Evolutionary conservation across 2,888 invertebrate species (phyloP).

Genomic region (Amorpha juglandis): DNA sequence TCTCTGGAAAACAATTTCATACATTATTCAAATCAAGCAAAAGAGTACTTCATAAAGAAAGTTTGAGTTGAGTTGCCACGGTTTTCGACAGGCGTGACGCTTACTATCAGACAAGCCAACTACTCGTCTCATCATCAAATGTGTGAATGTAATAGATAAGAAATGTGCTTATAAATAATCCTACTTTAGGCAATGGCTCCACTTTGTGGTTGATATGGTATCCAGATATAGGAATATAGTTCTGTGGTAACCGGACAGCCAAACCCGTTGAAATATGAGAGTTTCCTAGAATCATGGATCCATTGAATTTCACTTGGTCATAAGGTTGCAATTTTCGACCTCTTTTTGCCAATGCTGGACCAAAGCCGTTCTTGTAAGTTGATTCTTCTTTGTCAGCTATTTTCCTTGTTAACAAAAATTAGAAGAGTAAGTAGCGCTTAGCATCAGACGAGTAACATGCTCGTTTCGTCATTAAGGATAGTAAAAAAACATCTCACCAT

Average conservation of each 20-base stretch:
- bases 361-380: conserved; percentile 32
- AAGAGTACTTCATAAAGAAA: too few relatives aligned
- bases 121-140: too few relatives aligned
- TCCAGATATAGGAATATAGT: conserved; percentile 44
- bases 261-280: conserved; percentile 36
- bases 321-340: conserved; percentile 39
- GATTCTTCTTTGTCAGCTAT: conserved; percentile 34
- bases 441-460: too few relatives aligned
- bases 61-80: too few relatives aligned
- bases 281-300: conserved; percentile 41
- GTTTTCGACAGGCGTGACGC: too few relatives aligned
- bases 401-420: conserved; percentile 27
- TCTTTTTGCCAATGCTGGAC: conserved; percentile 40
- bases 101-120: too few relatives aligned
- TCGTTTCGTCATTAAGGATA: background rate
- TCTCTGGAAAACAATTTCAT: too few relatives aligned
- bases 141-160: too few relatives aligned
- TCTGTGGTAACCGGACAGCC: conserved; percentile 39
- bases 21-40: too few relatives aligned
- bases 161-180: too few relatives aligned
- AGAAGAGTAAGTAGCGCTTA: too few relatives aligned
- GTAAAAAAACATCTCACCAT: conserved; percentile 29
- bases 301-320: conserved; percentile 37
- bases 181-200: conserved; percentile 48
- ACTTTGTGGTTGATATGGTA: conserved; percentile 46